Percentiles rank a stretch among this genome's conserved stretches.
Conservation (phyloP, 23 tunicate genomes). For the Halocynthia aurantium region DNA sequence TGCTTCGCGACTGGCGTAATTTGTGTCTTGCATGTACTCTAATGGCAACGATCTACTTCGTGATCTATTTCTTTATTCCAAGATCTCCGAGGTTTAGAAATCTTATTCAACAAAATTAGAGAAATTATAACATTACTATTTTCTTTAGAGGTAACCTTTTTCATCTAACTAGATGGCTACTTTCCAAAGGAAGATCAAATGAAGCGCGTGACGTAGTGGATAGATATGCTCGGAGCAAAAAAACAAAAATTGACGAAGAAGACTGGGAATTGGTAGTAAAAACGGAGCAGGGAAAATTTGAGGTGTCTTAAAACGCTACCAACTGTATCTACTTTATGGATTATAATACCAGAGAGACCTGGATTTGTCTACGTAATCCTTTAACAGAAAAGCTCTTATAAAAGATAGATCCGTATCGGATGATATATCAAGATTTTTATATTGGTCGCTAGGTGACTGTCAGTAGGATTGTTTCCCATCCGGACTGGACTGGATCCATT, state of each 20-base stretch:
- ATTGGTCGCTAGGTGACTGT: no score
- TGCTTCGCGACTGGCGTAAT: slow-evolving; percentile 30
- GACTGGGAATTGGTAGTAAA: slow-evolving; percentile 28
- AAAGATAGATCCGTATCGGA: background rate
- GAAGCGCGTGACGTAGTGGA: slow-evolving; percentile 26
- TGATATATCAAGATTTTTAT: no score
- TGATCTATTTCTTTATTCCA: slow-evolving; percentile 31
- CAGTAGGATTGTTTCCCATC: no score
- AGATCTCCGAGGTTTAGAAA: slow-evolving; percentile 41
- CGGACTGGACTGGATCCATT: background rate
- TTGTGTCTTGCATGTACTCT: slow-evolving; percentile 9
- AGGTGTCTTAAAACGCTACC: background rate
- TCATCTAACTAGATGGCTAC: slow-evolving; percentile 23
- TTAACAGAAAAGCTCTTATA: background rate
- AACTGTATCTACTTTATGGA: background rate
- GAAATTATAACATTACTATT: no score
- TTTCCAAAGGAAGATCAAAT: slow-evolving; percentile 13
- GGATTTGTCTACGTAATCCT: background rate
- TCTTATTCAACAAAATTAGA: background rate
- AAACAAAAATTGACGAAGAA: slow-evolving; percentile 8
- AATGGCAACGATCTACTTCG: slow-evolving; percentile 5
- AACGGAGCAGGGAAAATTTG: slow-evolving; percentile 27
- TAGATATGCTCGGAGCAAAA: slow-evolving; percentile 31
- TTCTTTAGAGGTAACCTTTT: background rate
- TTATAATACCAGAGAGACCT: background rate